Evolutionary conservation across 2,888 invertebrate species (phyloP), one percentile per base, ranked within the genome.

Genomic region (Oasisia sp.): DNA sequence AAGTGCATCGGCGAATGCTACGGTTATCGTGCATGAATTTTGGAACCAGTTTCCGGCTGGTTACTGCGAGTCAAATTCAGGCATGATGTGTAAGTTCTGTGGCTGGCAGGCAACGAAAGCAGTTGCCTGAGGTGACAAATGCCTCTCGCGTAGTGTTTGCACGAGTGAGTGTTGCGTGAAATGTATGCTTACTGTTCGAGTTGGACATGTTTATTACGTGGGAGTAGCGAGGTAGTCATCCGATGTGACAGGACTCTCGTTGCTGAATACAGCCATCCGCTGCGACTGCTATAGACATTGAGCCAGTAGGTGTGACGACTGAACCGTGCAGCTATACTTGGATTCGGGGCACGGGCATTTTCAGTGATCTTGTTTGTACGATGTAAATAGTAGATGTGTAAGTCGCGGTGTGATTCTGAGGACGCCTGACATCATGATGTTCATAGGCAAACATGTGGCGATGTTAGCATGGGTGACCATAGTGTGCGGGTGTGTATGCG

Each of bases 351-450:
- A 19, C 74, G 27, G 74, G 74, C 27, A 27, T 74, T 19, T 27
- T 74, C 74, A 19, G n/a, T 74, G 74, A 74, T 74, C 74, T 74
- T 74, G 74, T 74, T 74, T 74, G 74, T 74, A 74, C n/a, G n/a
- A 74, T 74, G 74, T 74, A 74, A 74, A 74, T 74, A 74, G 74
- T 74, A 74, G 74, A 74, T 19, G 3, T 74, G 74, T 74, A 74
- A 74, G 74, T 74, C 74, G 19, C 27, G 27, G 74, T 19, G 74
- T 74, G n/a, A 27, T 74, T 74, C 74, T 74, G 74, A 27, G 74
- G 74, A 74, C 7, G 27, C 14, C 11, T 56, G 56, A 56, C 56
- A 56, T 56, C 19, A 7, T 74, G 74, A n/a, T 74, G 74, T 74
- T 74, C 5, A 5, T 74, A 74, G 74, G 74, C 74, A 74, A 74